Evolutionary conservation across 2,113 vertebrate species (phyloP).

Genomic region (Gallinago undulata): DNA sequence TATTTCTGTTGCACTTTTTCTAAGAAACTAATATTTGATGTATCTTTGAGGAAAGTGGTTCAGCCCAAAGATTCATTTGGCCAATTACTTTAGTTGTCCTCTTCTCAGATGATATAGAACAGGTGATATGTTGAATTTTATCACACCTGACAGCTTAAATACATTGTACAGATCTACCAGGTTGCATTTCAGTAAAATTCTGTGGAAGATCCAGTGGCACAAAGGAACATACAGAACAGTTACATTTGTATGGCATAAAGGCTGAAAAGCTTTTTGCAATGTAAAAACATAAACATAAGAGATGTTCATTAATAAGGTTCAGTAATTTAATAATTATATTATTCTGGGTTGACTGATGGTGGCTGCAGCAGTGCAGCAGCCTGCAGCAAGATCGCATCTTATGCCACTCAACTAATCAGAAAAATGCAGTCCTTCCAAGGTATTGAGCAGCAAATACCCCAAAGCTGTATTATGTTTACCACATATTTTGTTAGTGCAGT

Average conservation of each 20-base stretch:
- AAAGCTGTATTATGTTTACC: constrained; percentile 38
- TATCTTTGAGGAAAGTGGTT: not conserved
- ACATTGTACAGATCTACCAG: not conserved
- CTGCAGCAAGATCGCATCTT: constrained; percentile 15
- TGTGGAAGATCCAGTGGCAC: not conserved
- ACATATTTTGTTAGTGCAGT: constrained; percentile 1
- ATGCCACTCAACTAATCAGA: constrained; percentile 16
- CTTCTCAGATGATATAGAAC: not conserved
- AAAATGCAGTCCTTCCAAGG: constrained; percentile 40
- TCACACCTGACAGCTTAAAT: not conserved
- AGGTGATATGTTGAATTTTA: not conserved
- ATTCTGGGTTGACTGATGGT: constrained; percentile 17
- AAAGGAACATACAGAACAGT: not conserved
- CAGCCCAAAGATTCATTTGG: not conserved
- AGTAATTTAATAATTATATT: not conserved
- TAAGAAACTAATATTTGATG: not conserved
- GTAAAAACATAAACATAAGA: not conserved
- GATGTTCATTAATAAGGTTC: constrained; percentile 5
- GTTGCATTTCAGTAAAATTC: not conserved
- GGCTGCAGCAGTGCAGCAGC: constrained; percentile 34
- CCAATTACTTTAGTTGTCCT: not conserved
- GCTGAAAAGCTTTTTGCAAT: not conserved
- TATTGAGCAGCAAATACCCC: constrained; percentile 10
- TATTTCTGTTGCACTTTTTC: not conserved
- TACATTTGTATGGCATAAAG: not conserved